These are phyloP conservation scores for Hirtodrosophila duncani DNA, from an alignment of 2,888 invertebrate genomes.

Conservation along the genomic window DNA sequence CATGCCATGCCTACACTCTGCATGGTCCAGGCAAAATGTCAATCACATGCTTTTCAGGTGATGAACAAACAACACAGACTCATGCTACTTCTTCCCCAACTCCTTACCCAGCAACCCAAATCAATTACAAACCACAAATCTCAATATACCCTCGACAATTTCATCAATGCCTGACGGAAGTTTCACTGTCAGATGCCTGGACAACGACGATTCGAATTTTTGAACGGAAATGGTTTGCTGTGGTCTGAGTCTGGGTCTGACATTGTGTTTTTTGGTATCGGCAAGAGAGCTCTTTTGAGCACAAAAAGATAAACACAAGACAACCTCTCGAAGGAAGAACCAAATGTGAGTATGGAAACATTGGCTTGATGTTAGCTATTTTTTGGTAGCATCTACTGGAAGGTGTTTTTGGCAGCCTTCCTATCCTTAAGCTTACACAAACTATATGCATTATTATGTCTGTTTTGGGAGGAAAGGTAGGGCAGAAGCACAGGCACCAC, in stretches of 20 bases:
- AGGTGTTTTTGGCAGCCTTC: too few species aligned
- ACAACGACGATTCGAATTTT: constrained; percentile 48
- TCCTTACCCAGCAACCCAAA: constrained; percentile 46
- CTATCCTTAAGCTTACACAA: constrained; percentile 26
- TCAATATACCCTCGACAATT: constrained; percentile 22
- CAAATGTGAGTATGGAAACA: too few species aligned
- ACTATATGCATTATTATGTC: constrained; percentile 33
- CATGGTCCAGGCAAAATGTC: constrained; percentile 38
- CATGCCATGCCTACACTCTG: neutral
- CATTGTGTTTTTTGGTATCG: too few species aligned
- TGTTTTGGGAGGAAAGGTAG: constrained; percentile 20
- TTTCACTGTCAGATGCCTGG: constrained; percentile 45
- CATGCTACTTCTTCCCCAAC: too few species aligned
- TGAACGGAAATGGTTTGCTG: constrained; percentile 52
- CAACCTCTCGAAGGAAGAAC: too few species aligned
- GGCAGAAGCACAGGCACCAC: constrained; percentile 31
- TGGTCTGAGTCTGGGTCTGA: too few species aligned
- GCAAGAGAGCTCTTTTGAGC: too few species aligned
- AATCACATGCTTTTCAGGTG: constrained; percentile 52
- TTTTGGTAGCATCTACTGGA: too few species aligned
- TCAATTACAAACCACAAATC: constrained; percentile 52
- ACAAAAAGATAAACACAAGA: too few species aligned
- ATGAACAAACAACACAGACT: neutral
- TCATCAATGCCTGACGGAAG: constrained; percentile 42
- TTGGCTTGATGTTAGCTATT: neutral